Conservation (phyloP, 2,797 vertebrate species). For the Sparidentex hasta region DNA sequence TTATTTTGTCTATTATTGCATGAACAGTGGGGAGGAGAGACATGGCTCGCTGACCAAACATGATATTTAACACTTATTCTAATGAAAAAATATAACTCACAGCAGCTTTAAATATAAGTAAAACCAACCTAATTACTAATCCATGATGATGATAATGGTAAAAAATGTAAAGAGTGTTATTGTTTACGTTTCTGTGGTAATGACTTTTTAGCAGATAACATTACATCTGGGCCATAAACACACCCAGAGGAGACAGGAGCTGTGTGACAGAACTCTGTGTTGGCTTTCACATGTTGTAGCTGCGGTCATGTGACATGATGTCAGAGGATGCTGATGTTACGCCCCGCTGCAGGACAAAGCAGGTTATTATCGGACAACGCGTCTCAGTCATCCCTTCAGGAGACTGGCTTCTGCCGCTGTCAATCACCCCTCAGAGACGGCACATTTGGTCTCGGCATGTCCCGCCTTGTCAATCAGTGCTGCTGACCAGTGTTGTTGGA, state of each 20-base stretch:
- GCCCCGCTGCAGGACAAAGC: conserved; percentile 68
- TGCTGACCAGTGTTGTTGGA: conserved; percentile 33
- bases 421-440: conserved; percentile 47
- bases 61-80: too few relatives aligned
- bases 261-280: conserved; percentile 60
- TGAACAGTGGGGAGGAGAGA: too few relatives aligned
- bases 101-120: background rate
- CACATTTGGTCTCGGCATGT: conserved; percentile 28
- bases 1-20: too few relatives aligned
- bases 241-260: background rate
- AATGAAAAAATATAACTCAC: too few relatives aligned
- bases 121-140: background rate
- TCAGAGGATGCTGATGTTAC: conserved; percentile 74
- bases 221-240: background rate
- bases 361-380: conserved; percentile 67
- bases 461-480: conserved; percentile 19
- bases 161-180: background rate
- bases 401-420: conserved; percentile 42
- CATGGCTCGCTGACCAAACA: too few relatives aligned
- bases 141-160: background rate
- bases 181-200: background rate
- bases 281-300: conserved; percentile 59
- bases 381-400: conserved; percentile 46
- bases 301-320: conserved; percentile 76
- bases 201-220: background rate